Evolutionary conservation across 2,888 invertebrate genomes (phyloP).

Genomic region (Chorisops tibialis): DNA sequence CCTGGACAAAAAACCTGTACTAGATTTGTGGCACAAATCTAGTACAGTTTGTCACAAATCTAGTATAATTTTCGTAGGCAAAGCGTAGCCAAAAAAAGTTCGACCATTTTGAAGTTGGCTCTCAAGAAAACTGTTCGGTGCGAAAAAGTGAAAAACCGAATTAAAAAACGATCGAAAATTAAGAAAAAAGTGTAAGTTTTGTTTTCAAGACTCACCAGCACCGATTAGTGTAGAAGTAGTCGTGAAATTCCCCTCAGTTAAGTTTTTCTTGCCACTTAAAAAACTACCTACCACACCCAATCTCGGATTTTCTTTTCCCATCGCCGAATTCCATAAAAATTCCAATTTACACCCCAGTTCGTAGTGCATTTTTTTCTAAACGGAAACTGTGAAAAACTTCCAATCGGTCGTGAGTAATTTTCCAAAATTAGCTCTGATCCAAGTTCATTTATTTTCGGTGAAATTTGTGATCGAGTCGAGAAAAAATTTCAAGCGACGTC

Average conservation of each 20-base stretch:
- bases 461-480: background rate
- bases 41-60: too few relatives aligned
- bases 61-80: too few relatives aligned
- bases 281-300: slow-evolving; percentile 18
- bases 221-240: too few relatives aligned
- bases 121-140: slow-evolving; percentile 2
- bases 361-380: background rate
- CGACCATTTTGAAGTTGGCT: slow-evolving; percentile 22
- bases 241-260: background rate
- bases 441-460: background rate
- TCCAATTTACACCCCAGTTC: background rate
- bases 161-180: background rate
- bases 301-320: background rate
- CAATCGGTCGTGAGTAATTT: background rate
- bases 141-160: slow-evolving; percentile 1
- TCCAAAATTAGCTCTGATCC: slow-evolving; percentile 4
- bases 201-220: too few relatives aligned
- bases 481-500: slow-evolving; percentile 17
- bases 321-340: background rate
- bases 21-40: too few relatives aligned
- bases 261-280: background rate
- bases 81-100: too few relatives aligned
- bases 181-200: slow-evolving; percentile 15
- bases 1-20: too few relatives aligned
- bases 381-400: too few relatives aligned